Conservation (phyloP, 2,888 invertebrate species). For the Phaedon cochleariae region DNA sequence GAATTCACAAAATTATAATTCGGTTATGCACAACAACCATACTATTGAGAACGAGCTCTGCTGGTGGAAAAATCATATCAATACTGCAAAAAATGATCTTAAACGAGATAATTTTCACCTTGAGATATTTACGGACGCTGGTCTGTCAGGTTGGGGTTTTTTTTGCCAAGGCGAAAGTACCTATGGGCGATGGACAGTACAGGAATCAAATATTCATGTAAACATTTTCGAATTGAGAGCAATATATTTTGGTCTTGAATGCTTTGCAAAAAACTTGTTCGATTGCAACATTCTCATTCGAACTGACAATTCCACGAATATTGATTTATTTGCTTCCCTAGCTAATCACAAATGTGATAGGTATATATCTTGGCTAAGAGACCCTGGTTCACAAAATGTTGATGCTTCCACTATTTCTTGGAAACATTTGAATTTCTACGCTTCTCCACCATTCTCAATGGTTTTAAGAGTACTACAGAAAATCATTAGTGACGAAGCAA, state of each 20-base stretch:
- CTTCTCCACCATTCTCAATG: constrained; percentile 49
- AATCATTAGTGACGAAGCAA: constrained; percentile 45
- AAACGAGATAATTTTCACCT: constrained; percentile 12
- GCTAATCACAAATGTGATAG: constrained; percentile 20
- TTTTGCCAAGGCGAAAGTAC: constrained; percentile 31
- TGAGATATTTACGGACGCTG: constrained; percentile 41
- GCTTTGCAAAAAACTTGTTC: constrained; percentile 33
- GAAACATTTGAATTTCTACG: constrained; percentile 41
- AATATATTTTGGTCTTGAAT: constrained; percentile 38
- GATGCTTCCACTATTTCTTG: constrained; percentile 47
- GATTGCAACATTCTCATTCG: constrained; percentile 35
- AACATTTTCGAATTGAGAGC: constrained; percentile 44
- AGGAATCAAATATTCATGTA: constrained; percentile 37
- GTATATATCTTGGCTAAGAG: constrained; percentile 43
- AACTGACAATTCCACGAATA: constrained; percentile 38
- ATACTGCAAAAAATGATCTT: constrained; percentile 16
- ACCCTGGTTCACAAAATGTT: constrained; percentile 38
- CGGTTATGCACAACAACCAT: constrained; percentile 15
- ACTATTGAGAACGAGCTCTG: constrained; percentile 25
- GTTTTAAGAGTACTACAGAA: constrained; percentile 44
- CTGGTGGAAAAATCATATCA: constrained; percentile 39
- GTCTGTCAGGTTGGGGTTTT: constrained; percentile 41
- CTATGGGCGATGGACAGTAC: constrained; percentile 36
- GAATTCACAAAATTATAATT: constrained; percentile 5
- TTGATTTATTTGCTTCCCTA: constrained; percentile 27